Evolutionary conservation across 2,888 invertebrate genomes (phyloP).

Genomic region (Hydropsyche betteni): DNA sequence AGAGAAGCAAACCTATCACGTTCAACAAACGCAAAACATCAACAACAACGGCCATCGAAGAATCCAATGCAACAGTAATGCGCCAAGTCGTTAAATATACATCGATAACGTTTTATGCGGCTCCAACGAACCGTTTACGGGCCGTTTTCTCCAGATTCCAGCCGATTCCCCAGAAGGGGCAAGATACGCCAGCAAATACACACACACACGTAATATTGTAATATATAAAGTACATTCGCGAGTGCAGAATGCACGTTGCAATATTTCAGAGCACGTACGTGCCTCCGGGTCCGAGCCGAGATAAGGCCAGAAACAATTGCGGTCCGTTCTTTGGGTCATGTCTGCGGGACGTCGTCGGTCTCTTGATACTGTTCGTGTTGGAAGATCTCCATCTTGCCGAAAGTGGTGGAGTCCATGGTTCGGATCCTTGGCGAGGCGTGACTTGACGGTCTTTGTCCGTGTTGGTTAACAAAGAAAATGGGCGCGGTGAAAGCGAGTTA

Average conservation of each 20-base stretch:
- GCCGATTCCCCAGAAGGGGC: too few species aligned
- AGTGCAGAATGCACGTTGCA: not conserved
- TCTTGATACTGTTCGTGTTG: not conserved
- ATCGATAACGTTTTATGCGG: too few species aligned
- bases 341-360: slow-evolving; percentile 23
- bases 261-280: not conserved
- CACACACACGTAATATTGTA: not conserved
- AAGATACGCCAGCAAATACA: too few species aligned
- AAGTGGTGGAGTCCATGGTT: not conserved
- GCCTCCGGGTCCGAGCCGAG: slow-evolving; percentile 16
- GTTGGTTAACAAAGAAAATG: not conserved
- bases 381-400: not conserved
- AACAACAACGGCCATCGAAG: too few species aligned
- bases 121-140: too few species aligned
- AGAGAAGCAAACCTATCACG: too few species aligned
- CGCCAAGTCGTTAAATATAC: too few species aligned
- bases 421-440: not conserved
- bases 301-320: slow-evolving; percentile 39
- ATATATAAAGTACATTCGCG: not conserved
- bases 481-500: not conserved
- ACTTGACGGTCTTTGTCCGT: slow-evolving; percentile 3
- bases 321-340: slow-evolving; percentile 41
- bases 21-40: too few species aligned
- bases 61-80: too few species aligned
- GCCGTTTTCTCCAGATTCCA: too few species aligned